These are phyloP conservation scores for Ardeotis arabs DNA, from an alignment of 2,113 vertebrate genomes.

Conservation along the genomic window DNA sequence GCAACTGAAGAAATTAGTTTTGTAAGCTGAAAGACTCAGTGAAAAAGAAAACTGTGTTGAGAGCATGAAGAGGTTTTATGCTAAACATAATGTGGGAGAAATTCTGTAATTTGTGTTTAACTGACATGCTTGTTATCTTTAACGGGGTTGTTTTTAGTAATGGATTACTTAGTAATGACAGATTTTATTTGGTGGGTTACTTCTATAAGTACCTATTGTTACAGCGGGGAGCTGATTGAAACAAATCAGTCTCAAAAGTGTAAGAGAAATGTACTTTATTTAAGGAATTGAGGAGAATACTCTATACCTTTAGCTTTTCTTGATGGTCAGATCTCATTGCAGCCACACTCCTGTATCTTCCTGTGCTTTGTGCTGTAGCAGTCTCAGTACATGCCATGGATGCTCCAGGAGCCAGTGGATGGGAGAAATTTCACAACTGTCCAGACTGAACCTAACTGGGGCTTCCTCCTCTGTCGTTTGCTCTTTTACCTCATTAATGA, in stretches of 20 bases:
- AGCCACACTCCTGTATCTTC: too few relatives aligned
- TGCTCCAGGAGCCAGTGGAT: not conserved
- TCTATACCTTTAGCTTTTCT: not conserved
- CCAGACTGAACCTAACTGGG: not conserved
- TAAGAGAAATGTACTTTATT: not conserved
- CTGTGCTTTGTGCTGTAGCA: not conserved
- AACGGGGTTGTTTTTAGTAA: not conserved
- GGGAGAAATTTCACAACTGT: not conserved
- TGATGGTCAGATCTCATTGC: not conserved
- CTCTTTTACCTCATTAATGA: not conserved
- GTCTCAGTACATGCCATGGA: fast-evolving
- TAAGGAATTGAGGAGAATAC: not conserved
- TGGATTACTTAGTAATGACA: not conserved
- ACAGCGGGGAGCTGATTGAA: not conserved
- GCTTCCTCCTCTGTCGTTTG: not conserved
- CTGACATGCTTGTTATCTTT: not conserved
- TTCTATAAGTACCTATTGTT: not conserved
- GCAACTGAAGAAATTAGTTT: not conserved
- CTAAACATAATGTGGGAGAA: not conserved
- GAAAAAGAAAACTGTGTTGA: not conserved
- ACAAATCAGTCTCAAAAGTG: not conserved
- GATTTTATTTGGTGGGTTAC: not conserved
- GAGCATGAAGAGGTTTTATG: not conserved
- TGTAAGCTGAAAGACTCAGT: not conserved
- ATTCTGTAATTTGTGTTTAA: not conserved